Percentiles rank a stretch among this genome's conserved stretches.
Evolutionary conservation across 1,140 invertebrate genomes (phyloP).

Genomic region (Drosophila nebulosa): DNA sequence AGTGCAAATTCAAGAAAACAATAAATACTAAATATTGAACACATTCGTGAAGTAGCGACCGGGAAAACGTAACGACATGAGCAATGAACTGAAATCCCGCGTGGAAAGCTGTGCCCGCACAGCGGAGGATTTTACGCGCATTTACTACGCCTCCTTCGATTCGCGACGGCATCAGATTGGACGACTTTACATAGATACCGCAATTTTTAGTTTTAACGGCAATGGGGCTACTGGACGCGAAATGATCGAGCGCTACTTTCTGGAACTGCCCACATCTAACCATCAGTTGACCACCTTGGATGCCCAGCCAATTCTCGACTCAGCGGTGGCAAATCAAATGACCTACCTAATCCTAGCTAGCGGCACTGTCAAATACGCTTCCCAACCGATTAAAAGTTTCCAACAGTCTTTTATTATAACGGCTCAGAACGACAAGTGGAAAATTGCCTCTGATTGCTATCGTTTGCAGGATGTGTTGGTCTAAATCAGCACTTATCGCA

Average conservation of each 20-base stretch:
- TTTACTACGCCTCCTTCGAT: slow-evolving; percentile 91
- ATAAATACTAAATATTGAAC: background rate
- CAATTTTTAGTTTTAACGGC: slow-evolving; percentile 92
- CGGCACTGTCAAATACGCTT: slow-evolving; percentile 87
- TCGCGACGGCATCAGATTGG: slow-evolving; percentile 89
- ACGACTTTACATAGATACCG: slow-evolving; percentile 90
- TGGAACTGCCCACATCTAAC: slow-evolving; percentile 87
- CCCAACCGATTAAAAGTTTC: slow-evolving; percentile 84
- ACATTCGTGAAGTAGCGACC: background rate
- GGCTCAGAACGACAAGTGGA: slow-evolving; percentile 92
- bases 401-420: slow-evolving; percentile 92
- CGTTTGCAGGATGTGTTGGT: slow-evolving; percentile 85
- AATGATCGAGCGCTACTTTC: slow-evolving; percentile 89
- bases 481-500: background rate
- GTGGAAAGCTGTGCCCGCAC: slow-evolving; percentile 88
- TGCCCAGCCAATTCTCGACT: slow-evolving; percentile 89
- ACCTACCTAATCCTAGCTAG: slow-evolving; percentile 89
- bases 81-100: slow-evolving; percentile 79
- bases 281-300: slow-evolving; percentile 88
- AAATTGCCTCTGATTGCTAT: slow-evolving; percentile 92
- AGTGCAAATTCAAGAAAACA: too few relatives aligned
- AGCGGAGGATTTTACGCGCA: slow-evolving; percentile 90
- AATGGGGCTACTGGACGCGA: slow-evolving; percentile 88
- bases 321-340: slow-evolving; percentile 85
- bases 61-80: background rate